phyloP scores from a whole-genome alignment of 2,888 invertebrate genomes.

The Yponomeuta malinellus region DNA sequence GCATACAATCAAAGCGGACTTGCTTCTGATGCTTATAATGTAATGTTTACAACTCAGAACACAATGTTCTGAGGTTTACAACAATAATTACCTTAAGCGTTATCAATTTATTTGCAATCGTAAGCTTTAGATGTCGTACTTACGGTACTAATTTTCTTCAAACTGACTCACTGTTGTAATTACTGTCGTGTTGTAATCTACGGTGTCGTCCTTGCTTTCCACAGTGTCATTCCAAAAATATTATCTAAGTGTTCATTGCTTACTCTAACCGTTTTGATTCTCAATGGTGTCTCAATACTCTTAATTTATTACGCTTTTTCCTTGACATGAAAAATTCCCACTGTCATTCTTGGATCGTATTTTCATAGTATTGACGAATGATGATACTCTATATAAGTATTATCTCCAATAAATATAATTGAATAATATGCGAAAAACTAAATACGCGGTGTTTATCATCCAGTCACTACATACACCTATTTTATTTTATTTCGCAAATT shows the following conservation, averaged over 20 bases:
- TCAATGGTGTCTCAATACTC: neutral
- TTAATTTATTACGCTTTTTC: neutral
- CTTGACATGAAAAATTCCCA: neutral
- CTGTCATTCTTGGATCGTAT: neutral
- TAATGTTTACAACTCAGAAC: neutral
- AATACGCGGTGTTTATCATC: too few relatives aligned
- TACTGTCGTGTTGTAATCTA: neutral
- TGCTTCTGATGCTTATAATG: neutral
- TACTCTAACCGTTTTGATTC: too few relatives aligned
- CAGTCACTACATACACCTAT: too few relatives aligned
- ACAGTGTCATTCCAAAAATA: neutral
- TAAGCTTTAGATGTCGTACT: neutral
- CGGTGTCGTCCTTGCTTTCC: neutral
- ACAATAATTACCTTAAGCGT: neutral
- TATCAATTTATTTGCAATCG: slow-evolving; percentile 6
- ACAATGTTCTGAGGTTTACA: too few relatives aligned
- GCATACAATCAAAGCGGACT: neutral
- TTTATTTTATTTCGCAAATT: too few relatives aligned
- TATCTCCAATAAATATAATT: too few relatives aligned
- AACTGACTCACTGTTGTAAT: neutral
- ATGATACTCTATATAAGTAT: too few relatives aligned
- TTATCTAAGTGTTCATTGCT: neutral
- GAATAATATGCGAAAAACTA: too few relatives aligned
- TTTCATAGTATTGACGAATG: too few relatives aligned
- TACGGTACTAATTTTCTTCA: neutral